Base-by-base conservation (phyloP, 2,888 invertebrate genomes). In the Dyspetes luteomarginatus region DNA sequence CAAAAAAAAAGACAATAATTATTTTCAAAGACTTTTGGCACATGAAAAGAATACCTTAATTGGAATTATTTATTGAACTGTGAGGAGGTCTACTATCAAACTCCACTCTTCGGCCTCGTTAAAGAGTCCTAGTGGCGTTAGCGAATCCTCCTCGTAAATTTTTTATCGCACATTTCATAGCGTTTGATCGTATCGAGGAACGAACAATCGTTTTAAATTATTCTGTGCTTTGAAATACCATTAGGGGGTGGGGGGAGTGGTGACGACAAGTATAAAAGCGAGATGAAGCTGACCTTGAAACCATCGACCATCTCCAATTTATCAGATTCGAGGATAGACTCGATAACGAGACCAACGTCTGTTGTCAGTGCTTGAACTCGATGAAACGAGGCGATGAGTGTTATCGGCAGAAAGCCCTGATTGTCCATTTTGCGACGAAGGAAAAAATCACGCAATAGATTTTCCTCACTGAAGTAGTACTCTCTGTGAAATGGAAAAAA, bases 381-480 rank as follows among this genome's bases (percentile, higher is more conserved):
- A 93, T 98, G 97, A 93, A 99, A 99, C 17, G 98, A 98, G 75
- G 98, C 98, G 84, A 99, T 98, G 83, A 99, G 93, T 80, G 97
- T 96, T 58, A 99, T 95, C 0, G 98, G 98, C 83, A 99, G 95
- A 90, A 96, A 99, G 71, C 99, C 99, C 88, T 98, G 96, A 1
- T 95, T 92, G 87, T 98, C 97, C 99, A 99, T 99, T 94, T 98
- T 98, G 86, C 98, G 95, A 36, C 99, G 95, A 84, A 99, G 94
- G 94, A 98, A 99, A 93, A 99, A 98, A 91, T 99, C 99, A 87
- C 97, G 95, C 86, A 97, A 95, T 74, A 99, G 93, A 93, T 99
- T 99, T 90, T 98, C 98, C 85, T 97, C 96, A 88, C 98, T 98
- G 94, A 99, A 99, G 95, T 99, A 99, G 93, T 99, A 99, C 93